Evolutionary conservation across 2,797 vertebrate species (phyloP).

Genomic region (Oophaga sylvatica): DNA sequence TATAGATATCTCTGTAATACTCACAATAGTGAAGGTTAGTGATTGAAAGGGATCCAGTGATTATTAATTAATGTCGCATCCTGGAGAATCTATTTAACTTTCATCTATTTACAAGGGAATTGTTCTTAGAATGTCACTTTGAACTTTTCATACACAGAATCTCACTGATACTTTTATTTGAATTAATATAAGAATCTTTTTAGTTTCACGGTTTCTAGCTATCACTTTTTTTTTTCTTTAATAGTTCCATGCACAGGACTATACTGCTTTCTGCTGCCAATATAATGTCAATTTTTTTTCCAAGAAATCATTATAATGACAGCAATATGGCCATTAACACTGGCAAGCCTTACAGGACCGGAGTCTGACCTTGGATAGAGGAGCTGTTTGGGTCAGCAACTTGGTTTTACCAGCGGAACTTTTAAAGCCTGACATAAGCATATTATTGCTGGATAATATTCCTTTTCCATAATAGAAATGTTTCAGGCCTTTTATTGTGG

Average conservation of each 20-base stretch:
- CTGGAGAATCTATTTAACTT: not conserved
- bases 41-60: not conserved
- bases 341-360: not conserved
- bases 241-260: not conserved
- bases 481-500: conserved; percentile 18
- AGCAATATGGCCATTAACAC: not conserved
- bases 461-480: conserved; percentile 21
- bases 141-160: not conserved
- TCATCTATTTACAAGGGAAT: not conserved
- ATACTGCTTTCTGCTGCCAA: conserved; percentile 1
- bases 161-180: not conserved
- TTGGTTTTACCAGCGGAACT: conserved; percentile 24
- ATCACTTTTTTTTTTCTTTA: conserved; percentile 12
- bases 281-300: not conserved
- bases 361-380: not conserved
- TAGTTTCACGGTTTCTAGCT: not conserved
- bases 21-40: not conserved
- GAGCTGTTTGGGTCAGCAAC: conserved; percentile 42
- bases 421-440: conserved; percentile 15
- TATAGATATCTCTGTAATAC: not conserved
- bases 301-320: conserved; percentile 37
- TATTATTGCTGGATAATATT: conserved; percentile 43
- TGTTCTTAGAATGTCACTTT: not conserved
- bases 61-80: not conserved
- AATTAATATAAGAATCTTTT: conserved; percentile 5